Percentiles rank a stretch among this genome's conserved stretches.
phyloP scores from a whole-genome alignment of 2,797 vertebrate genomes.

The Aphelocoma californica region DNA sequence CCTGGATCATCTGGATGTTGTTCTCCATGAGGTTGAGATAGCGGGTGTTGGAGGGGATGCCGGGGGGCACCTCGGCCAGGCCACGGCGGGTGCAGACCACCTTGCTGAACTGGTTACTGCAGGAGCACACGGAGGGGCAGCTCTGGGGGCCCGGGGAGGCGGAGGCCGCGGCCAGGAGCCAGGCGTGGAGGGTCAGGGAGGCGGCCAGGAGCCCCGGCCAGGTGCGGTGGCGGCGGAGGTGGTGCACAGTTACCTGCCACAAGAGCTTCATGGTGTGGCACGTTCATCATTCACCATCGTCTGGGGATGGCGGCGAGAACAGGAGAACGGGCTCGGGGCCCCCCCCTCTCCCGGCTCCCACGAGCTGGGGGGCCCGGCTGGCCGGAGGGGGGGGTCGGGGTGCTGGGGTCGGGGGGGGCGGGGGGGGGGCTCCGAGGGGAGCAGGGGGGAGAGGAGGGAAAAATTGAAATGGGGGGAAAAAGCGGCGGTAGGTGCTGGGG shows the following conservation, averaged over 20 bases:
- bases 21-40: conserved; percentile 99
- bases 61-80: conserved; percentile 88
- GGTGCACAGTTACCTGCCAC: conserved; percentile 97
- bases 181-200: conserved; percentile 90
- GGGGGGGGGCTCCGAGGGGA: neutral
- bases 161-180: conserved; percentile 77
- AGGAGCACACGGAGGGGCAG: conserved; percentile 94
- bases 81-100: conserved; percentile 95
- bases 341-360: conserved; percentile 78
- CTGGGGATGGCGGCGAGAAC: conserved; percentile 74
- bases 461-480: neutral
- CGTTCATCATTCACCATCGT: conserved; percentile 95
- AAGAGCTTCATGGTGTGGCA: conserved; percentile 99
- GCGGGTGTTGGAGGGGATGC: conserved; percentile 91
- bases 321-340: conserved; percentile 76
- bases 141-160: conserved; percentile 84
- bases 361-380: conserved; percentile 50
- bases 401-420: neutral
- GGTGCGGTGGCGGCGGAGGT: conserved; percentile 71
- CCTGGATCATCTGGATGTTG: conserved; percentile 95
- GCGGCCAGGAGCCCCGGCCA: conserved; percentile 92
- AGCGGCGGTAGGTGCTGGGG: neutral
- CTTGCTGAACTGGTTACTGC: conserved; percentile 97
- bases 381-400: neutral
- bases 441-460: conserved; percentile 20